Conservation (phyloP, 2,888 invertebrate genomes). For the Dinocampus coccinellae region DNA sequence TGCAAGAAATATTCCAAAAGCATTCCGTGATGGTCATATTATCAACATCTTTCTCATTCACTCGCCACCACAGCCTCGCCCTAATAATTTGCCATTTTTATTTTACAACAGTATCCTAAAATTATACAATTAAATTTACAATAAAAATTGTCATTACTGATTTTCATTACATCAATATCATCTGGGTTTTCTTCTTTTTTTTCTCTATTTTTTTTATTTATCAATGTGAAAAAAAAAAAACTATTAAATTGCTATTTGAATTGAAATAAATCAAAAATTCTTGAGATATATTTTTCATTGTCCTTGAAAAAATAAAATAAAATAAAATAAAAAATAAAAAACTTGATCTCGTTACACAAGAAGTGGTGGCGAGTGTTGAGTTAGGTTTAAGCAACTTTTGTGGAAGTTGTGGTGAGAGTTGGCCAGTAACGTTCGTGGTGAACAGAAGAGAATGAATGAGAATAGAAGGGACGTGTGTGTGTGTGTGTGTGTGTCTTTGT, state of each 20-base stretch:
- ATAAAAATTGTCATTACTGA: too few relatives aligned
- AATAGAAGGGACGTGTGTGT: too few relatives aligned
- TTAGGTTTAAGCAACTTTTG: conserved; percentile 69
- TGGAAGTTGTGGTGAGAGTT: conserved; percentile 62
- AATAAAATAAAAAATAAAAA: too few relatives aligned
- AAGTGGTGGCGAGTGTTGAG: conserved; percentile 49
- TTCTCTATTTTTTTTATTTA: too few relatives aligned
- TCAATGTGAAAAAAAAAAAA: too few relatives aligned
- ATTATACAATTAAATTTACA: background rate
- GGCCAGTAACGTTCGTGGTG: conserved; percentile 40
- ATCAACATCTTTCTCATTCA: background rate
- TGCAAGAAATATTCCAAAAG: background rate
- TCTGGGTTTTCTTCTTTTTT: too few relatives aligned
- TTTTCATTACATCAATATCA: too few relatives aligned
- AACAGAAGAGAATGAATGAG: conserved; percentile 23
- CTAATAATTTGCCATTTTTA: conserved; percentile 61
- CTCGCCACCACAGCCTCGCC: background rate
- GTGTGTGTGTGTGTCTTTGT: too few relatives aligned
- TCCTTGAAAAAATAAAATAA: too few relatives aligned
- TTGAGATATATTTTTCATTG: conserved; percentile 28
- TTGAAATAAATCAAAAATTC: conserved; percentile 6
- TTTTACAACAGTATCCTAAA: conserved; percentile 33
- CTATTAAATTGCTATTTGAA: too few relatives aligned
- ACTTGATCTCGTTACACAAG: conserved; percentile 38
- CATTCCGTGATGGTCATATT: background rate